These are phyloP conservation scores for Tetramorium parvispinum DNA, from an alignment of 1,140 invertebrate genomes.

Conservation along the genomic window DNA sequence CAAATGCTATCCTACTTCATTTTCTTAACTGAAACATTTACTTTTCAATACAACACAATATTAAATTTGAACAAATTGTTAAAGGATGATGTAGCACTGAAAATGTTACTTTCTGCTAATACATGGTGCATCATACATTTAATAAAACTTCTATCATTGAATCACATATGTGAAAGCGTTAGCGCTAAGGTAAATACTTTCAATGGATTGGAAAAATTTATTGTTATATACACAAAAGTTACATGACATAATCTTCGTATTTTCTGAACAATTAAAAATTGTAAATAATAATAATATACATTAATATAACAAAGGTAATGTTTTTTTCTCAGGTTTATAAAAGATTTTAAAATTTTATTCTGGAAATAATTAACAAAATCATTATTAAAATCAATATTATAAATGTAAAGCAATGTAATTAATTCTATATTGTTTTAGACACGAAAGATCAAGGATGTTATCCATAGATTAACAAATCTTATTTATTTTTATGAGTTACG, in stretches of 20 bases:
- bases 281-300: neutral
- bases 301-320: neutral
- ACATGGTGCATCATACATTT: neutral
- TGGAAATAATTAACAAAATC: neutral
- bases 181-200: slow-evolving; percentile 34
- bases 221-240: neutral
- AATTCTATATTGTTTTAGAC: neutral
- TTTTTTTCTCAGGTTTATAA: neutral
- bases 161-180: slow-evolving; percentile 20
- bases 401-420: neutral
- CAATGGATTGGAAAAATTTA: neutral
- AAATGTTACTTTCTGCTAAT: neutral
- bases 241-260: neutral
- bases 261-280: neutral
- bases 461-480: slow-evolving; percentile 25
- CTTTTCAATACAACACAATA: neutral
- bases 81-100: neutral
- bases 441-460: neutral
- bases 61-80: neutral
- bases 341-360: neutral
- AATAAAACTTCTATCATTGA: too few relatives aligned
- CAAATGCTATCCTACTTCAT: too few relatives aligned
- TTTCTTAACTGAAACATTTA: neutral
- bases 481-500: neutral
- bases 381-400: neutral